A percentile compares a stretch with the other conserved stretches of the same genome.
phyloP scores from a whole-genome alignment of 2,888 invertebrate species.

The Argyresthia albistria region DNA sequence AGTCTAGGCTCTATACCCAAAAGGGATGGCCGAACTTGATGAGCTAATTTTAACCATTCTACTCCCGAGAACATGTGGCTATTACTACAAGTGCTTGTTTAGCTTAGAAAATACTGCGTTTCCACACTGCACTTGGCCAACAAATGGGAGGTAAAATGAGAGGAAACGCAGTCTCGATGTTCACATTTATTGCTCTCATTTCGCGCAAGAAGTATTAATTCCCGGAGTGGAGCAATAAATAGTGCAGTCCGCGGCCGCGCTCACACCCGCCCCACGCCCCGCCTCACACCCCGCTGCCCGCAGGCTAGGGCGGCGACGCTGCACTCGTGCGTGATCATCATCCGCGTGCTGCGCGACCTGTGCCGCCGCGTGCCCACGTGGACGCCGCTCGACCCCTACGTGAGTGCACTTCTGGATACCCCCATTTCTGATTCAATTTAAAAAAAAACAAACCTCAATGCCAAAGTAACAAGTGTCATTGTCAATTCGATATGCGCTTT shows the following conservation, averaged over 20 bases:
- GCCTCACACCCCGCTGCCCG: conserved; percentile 14
- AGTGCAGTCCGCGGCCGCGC: conserved; percentile 6
- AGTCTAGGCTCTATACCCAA: background rate
- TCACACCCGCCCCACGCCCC: background rate
- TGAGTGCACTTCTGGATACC: conserved; percentile 56
- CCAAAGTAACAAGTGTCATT: no score
- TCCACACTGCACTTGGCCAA: conserved; percentile 44
- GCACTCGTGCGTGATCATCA: conserved; percentile 97
- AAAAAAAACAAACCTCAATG: no score
- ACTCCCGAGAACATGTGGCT: conserved; percentile 68
- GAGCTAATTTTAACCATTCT: background rate
- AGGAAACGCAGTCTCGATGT: conserved; percentile 51
- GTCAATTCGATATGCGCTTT: no score
- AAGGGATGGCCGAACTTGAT: no score
- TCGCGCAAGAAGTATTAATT: conserved; percentile 5
- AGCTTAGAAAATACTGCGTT: conserved; percentile 41
- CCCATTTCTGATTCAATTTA: no score
- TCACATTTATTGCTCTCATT: conserved; percentile 34
- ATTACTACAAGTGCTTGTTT: conserved; percentile 36
- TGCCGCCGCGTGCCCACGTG: conserved; percentile 96
- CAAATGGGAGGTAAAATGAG: conserved; percentile 22
- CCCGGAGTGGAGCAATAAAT: conserved; percentile 29
- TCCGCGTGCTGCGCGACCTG: conserved; percentile 95
- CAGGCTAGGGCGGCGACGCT: conserved; percentile 96
- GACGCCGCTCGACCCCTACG: conserved; percentile 95